Evolutionary conservation across 2,888 invertebrate species (phyloP), one percentile per base, ranked within the genome.

Genomic region (Agrilus biguttatus): DNA sequence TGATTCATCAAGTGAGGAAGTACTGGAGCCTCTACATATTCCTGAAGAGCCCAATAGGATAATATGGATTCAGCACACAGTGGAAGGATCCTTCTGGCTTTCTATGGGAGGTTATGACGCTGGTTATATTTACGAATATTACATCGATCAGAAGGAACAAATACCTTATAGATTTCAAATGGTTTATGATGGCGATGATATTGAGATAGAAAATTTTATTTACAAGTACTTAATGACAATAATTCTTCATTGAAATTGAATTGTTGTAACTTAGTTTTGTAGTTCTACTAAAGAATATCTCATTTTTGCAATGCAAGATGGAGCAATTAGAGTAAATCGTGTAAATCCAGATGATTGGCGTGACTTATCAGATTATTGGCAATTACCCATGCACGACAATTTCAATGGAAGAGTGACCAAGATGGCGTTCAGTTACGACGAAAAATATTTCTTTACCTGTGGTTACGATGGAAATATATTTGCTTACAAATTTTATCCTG

Each of bases 381-480:
- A 71, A 34, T 64, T 83, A 33, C 70, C 80, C 2, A 83, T 86
- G 80, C 88, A 89, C 57, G 84, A 87, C 58, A 73, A 73, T 37
- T 72, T 73, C 44, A 78, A 79, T 23, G 87, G 87, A 7, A 68
- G 67, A 12, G 72, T 88, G 28, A 73, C 78, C 0, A 69, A 70
- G 44, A 66, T 88, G 42, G 70, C 74, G 44, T 72, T 80, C 47
- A 81, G 77, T 54, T 66, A 65, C 42, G 77, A 84, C 60, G 68
- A 72, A 51, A 69, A 63, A 67, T 75, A 63, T 58, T 67, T 66
- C 43, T 65, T 66, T 45, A 59, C 79, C 1, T 74, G 80, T 53
- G 88, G 87, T 0, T 57, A 70, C 14, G 87, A 87, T 60, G 85
- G 86, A 5, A 86, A 87, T 57, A 70, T 88, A 40, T 88, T 89